Percentiles rank a stretch among this genome's conserved stretches.
phyloP scores from a whole-genome alignment of 2,888 invertebrate species.

The Apodemia duryi region DNA sequence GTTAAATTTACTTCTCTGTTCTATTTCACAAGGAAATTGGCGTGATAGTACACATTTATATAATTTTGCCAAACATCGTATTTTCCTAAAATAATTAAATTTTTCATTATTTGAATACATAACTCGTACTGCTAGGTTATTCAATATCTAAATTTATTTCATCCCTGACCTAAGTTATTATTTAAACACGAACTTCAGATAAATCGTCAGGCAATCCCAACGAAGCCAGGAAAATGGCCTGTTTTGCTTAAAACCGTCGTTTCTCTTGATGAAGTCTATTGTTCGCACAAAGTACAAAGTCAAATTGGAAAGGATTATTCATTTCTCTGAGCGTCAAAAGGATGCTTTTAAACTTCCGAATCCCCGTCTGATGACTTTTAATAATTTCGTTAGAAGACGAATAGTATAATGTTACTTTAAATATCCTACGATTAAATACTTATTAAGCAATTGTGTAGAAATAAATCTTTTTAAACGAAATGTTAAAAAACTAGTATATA shows the following conservation, averaged over 20 bases:
- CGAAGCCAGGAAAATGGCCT: constrained; percentile 49
- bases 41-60: too few relatives aligned
- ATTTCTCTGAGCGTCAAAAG: constrained; percentile 58
- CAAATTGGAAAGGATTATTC: constrained; percentile 69
- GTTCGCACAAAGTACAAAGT: constrained; percentile 54
- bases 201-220: constrained; percentile 35
- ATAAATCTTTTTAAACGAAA: too few relatives aligned
- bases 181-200: constrained; percentile 34
- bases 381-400: constrained; percentile 45
- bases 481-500: too few relatives aligned
- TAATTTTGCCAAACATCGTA: not conserved
- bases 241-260: constrained; percentile 71
- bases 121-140: not conserved
- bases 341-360: constrained; percentile 48
- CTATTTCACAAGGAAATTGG: too few relatives aligned
- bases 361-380: constrained; percentile 52
- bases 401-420: constrained; percentile 9
- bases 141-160: constrained; percentile 18
- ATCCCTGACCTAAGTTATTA: constrained; percentile 32
- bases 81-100: not conserved
- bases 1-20: too few relatives aligned
- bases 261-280: constrained; percentile 71
- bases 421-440: not conserved
- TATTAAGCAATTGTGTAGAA: not conserved
- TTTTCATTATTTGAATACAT: not conserved